Base-by-base conservation (phyloP, 2,888 invertebrate species). In the Tethea ocularis region DNA sequence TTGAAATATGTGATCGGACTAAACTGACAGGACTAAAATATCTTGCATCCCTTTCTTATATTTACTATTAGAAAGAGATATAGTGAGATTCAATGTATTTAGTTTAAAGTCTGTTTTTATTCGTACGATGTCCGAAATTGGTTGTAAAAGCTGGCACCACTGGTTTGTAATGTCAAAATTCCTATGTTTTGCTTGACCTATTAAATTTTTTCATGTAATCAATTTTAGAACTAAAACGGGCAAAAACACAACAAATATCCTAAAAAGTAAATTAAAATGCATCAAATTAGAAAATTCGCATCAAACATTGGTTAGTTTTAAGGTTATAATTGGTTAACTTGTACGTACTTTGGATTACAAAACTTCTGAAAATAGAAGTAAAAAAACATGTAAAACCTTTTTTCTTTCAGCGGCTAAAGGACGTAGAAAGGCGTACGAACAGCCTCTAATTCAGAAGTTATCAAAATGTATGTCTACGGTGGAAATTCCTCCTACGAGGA, bases 401-500 rank as follows among this genome's bases (percentile, higher is more conserved):
- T 23, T 24, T 52, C 63, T 75, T 69, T 33, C 62, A 84, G 84
- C 57, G 51, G 64, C 63, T 17, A 81, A 61, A 60, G 64, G 69
- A 10, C 67, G 67, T 23, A 78, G 68, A 51, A 75, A 67, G 26
- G 10, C 71, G 29, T 62, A 67, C 23, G 73, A 67, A 56, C 68
- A 68, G n/a, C 53, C 66, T 58, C 22, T 68, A 5, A 55, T 62
- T 53, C 73, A 67, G 51, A 53, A 65, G 20, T 66, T 60, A 17
- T 46, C 61, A 57, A 78, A 82, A 78, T 82, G 68, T 63, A 67
- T 72, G 29, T 79, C 86, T 13, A 80, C 84, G 33, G 69, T 84
- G 33, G 86, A 86, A 56, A 69, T 73, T 15, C 85, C 90, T 0
- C 86, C 91, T 1, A 77, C 75, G 51, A 62, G 73, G 57, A 73